Evolutionary conservation across 2,888 invertebrate species (phyloP), one percentile per base, ranked within the genome.

Genomic region (Cacoxenus indagator): DNA sequence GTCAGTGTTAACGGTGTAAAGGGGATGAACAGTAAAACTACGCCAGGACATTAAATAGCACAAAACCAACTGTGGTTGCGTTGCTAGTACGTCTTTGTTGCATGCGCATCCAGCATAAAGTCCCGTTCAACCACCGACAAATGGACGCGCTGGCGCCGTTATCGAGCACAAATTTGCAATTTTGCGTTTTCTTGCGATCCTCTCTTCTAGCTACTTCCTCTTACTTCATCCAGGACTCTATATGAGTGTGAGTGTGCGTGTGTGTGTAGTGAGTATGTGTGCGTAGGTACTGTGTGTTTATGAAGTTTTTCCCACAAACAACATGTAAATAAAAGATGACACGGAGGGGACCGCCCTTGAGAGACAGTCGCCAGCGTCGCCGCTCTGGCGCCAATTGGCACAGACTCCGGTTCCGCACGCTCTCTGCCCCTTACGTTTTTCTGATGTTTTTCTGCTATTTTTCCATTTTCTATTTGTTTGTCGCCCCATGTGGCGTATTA

Each of bases 121-220:
- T 26, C 61, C 51, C 54, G 22, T 11, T 45, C 5, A 17, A 5
- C 14, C 4, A 31, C 22, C 26, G 8, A 1, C 43, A 43, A 11
- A 1, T 11, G 14, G 31, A 46, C 48, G 69, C 51, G 68, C 69
- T 64, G 67, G 69, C 71, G 70, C 67, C 68, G 71, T 74, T 14
- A 51, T 14, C 74, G 73, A 71, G 77, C 73, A 76, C 73, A 82
- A 83, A 83, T 82, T 82, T 81, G 76, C 76, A 75, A 75, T 78
- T 77, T 84, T 80, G 45, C 43, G 61, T 76, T 76, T 67, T 59
- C 37, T 19, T 31, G n/a, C n/a, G n/a, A n/a, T n/a, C n/a, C n/a
- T 57, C 26, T 55, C 61, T 54, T 64, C 66, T 70, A 69, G 76
- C 70, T 78, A 76, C 76, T 78, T 51, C 73, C 78, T 74, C 51